phyloP scores from a whole-genome alignment of 1,140 invertebrate species.

The Ceratitis capitata region DNA sequence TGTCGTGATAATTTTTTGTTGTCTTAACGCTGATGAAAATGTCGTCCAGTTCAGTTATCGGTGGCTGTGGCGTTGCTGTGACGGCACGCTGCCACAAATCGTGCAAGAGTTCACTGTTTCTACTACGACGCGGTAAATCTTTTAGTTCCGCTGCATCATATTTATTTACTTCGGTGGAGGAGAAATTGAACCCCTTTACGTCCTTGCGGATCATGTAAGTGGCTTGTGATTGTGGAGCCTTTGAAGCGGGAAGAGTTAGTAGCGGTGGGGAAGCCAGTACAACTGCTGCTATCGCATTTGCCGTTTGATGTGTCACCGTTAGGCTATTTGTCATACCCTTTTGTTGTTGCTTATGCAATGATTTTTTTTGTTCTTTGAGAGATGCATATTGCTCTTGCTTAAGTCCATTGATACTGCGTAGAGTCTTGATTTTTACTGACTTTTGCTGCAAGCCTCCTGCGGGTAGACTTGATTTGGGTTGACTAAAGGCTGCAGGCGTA shows the following conservation, averaged over 20 bases:
- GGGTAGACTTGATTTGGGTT: too few relatives aligned
- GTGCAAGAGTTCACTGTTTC: conserved; percentile 58
- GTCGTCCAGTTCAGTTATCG: conserved; percentile 79
- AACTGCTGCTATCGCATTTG: conserved; percentile 42
- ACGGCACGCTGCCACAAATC: conserved; percentile 60
- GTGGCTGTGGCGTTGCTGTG: conserved; percentile 71
- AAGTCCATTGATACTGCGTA: background rate
- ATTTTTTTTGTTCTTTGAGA: background rate
- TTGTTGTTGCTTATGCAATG: conserved; percentile 4
- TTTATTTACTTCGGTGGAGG: conserved; percentile 61
- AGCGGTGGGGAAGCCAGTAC: background rate
- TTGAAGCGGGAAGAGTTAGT: background rate
- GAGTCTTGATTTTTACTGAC: background rate
- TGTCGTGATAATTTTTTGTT: conserved; percentile 85
- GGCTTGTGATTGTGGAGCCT: conserved; percentile 39
- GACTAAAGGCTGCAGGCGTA: background rate
- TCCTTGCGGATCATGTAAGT: conserved; percentile 62
- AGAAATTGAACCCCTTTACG: conserved; percentile 63
- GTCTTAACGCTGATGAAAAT: conserved; percentile 96
- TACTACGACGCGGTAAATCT: conserved; percentile 55
- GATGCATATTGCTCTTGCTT: background rate
- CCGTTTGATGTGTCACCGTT: conserved; percentile 41
- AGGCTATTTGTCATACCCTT: background rate
- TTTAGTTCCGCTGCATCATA: conserved; percentile 53
- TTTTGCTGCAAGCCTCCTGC: background rate